These are phyloP conservation scores for Sprattus sprattus DNA, from an alignment of 2,113 vertebrate genomes.

Conservation along the genomic window DNA sequence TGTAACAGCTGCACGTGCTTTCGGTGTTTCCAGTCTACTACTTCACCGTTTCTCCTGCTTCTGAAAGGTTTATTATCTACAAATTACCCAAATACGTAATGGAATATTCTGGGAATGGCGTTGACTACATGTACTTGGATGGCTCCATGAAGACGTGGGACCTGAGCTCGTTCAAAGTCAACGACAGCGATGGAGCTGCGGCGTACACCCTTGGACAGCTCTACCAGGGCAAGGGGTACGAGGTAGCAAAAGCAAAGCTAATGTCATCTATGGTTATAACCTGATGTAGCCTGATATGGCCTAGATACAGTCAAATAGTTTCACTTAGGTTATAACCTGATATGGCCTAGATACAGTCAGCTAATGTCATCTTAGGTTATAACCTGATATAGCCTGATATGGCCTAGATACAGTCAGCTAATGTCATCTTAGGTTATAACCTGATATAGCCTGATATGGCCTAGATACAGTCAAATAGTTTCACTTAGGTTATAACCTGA, in stretches of 20 bases:
- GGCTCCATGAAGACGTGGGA: conserved; percentile 72
- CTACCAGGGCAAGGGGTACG: conserved; percentile 65
- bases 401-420: no score
- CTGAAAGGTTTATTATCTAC: conserved; percentile 84
- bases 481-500: no score
- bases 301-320: no score
- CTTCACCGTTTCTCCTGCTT: background rate
- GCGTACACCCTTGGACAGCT: conserved; percentile 81
- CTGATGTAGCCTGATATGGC: no score
- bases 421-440: no score
- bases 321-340: no score
- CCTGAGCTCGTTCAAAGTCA: conserved; percentile 74
- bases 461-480: no score
- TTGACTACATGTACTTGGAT: conserved; percentile 90
- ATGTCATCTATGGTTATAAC: no score
- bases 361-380: no score
- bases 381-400: no score
- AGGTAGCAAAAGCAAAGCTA: conserved; percentile 63
- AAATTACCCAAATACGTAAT: conserved; percentile 79
- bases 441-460: no score
- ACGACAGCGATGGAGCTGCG: conserved; percentile 74
- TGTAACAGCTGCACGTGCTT: conserved; percentile 45
- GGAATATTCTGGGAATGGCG: conserved; percentile 67
- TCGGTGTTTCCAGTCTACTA: conserved; percentile 25
- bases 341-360: no score